Evolutionary conservation across 2,113 vertebrate species (phyloP).

Genomic region (Microcebus jonahi): DNA sequence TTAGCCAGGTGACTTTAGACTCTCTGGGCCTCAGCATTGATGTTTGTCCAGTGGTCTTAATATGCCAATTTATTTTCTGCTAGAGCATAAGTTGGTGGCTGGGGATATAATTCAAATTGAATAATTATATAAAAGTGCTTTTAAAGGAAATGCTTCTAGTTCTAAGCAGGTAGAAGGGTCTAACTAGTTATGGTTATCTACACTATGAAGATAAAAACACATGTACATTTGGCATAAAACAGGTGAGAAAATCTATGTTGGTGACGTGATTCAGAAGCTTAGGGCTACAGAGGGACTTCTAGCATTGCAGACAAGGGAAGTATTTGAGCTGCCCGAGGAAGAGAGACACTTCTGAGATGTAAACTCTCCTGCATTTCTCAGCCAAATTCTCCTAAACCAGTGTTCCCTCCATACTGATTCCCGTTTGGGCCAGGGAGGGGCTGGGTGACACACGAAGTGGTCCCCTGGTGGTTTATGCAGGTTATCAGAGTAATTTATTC

Average conservation of each 20-base stretch:
- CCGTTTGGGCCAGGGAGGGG: background rate
- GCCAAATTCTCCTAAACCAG: background rate
- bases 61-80: background rate
- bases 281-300: background rate
- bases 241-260: background rate
- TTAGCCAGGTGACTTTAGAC: background rate
- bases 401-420: background rate
- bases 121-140: slow-evolving; percentile 17
- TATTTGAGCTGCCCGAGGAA: background rate
- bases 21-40: background rate
- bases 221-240: background rate
- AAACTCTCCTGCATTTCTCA: background rate
- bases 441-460: background rate
- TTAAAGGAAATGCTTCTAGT: background rate
- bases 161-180: background rate
- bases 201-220: background rate
- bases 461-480: background rate
- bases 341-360: background rate
- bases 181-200: background rate
- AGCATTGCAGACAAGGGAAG: background rate
- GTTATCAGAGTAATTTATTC: background rate
- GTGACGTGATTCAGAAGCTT: background rate
- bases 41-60: background rate
- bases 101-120: background rate
- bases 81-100: background rate